Base-by-base conservation (phyloP, 2,113 vertebrate genomes). In the Hippocampus guttulatus region DNA sequence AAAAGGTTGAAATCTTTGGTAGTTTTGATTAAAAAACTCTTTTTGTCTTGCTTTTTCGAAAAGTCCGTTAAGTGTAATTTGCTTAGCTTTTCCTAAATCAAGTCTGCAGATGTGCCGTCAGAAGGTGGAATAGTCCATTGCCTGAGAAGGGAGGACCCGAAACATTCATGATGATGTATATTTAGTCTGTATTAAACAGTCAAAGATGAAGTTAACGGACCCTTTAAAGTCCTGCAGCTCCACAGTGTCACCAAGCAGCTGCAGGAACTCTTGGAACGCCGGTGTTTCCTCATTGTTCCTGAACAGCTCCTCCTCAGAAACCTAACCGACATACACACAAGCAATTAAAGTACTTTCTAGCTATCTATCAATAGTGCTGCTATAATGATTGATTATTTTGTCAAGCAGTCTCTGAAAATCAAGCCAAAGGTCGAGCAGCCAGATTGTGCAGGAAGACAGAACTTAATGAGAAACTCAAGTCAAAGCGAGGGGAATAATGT, bases 171-270 rank as follows among this genome's bases (percentile, higher is more conserved):
- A 8, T 5, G 47, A 14, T 49, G 15, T 1, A 16, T 16, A 15
- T 49, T 4, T 49, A 49, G 12, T 54, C 20, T n/a, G 20, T n/a
- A 54, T 5, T 54, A 54, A 54, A n/a, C 10, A 62, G 11, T 61
- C 16, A 23, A 21, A 3, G 30, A 16, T 1, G 33, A 41, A 7
- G n/a, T 51, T 9, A 23, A 57, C 89, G 84, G 82, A 98, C 96
- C 96, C 96, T 91, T 96, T 98, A 85, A 97, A 98, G 76, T 98
- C 95, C 80, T 95, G 94, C 67, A 98, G 92, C 71, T 96, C 93
- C 75, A 97, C 93, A 45, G 92, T 94, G 74, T 96, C 93, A 1
- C 96, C 96, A 77, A 98, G 84, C 45, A 96, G 74, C 0, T 93
- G 83, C 0, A 98, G 93, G 85, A 98, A 97, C 69, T 98, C 96